phyloP scores from a whole-genome alignment of 2,888 invertebrate species.

The Blastobasis adustella region DNA sequence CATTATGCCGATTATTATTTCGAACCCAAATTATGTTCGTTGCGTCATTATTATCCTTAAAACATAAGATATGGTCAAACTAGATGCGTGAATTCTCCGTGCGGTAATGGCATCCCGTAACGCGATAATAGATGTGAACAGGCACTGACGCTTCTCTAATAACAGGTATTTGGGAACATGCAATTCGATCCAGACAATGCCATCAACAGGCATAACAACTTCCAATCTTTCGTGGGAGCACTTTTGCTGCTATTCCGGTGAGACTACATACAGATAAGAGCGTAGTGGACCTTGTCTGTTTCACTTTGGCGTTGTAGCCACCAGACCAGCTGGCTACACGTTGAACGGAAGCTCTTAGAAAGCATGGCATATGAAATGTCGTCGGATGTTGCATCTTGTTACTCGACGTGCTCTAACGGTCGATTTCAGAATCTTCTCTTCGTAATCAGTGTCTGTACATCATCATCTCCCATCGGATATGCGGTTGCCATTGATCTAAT shows the following conservation, averaged over 20 bases:
- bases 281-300: slow-evolving; percentile 30
- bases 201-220: slow-evolving; percentile 96
- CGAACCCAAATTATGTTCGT: no score
- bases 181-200: slow-evolving; percentile 87
- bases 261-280: slow-evolving; percentile 51
- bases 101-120: no score
- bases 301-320: slow-evolving; percentile 22
- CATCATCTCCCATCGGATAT: slow-evolving; percentile 28
- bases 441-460: slow-evolving; percentile 32
- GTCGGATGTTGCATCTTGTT: slow-evolving; percentile 31
- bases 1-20: no score
- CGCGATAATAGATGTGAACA: slow-evolving; percentile 4
- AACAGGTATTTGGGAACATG: slow-evolving; percentile 95
- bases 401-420: slow-evolving; percentile 24
- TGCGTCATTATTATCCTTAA: no score
- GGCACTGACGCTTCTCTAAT: slow-evolving; percentile 47
- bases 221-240: slow-evolving; percentile 93
- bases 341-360: slow-evolving; percentile 14
- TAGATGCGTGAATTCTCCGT: no score
- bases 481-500: slow-evolving; percentile 21
- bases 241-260: slow-evolving; percentile 95
- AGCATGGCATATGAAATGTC: slow-evolving; percentile 28
- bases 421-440: slow-evolving; percentile 33
- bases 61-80: no score
- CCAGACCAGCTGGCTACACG: slow-evolving; percentile 11